Evolutionary conservation across 2,797 vertebrate species (phyloP).

Genomic region (Halcyon leucocephala): DNA sequence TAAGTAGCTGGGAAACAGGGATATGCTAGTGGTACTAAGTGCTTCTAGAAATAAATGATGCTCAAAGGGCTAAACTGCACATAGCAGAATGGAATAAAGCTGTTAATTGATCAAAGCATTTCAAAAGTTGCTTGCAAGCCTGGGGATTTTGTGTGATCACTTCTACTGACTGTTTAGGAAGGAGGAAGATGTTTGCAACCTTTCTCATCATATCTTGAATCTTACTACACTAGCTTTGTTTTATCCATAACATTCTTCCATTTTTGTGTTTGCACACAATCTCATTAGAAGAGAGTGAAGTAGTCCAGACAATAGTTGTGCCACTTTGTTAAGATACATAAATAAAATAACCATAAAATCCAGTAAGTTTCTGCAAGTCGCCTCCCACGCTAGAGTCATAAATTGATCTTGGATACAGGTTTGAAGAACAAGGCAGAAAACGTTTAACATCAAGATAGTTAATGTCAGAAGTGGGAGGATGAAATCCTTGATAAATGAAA

Average conservation of each 20-base stretch:
- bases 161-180: background rate
- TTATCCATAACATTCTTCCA: background rate
- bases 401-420: background rate
- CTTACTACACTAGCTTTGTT: background rate
- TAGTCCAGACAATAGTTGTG: background rate
- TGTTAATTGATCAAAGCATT: background rate
- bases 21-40: background rate
- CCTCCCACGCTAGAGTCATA: background rate
- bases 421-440: slow-evolving; percentile 11
- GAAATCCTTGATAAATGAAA: background rate
- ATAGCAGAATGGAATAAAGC: background rate
- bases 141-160: background rate
- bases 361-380: background rate
- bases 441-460: background rate
- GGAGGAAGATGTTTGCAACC: background rate
- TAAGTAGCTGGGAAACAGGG: background rate
- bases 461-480: background rate
- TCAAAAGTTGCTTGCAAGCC: background rate
- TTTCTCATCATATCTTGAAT: background rate
- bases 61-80: background rate
- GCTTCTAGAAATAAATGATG: background rate
- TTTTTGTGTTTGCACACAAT: background rate
- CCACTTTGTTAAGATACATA: background rate
- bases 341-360: background rate
- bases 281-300: background rate